Evolutionary conservation across 2,113 vertebrate genomes (phyloP), one percentile per base, ranked within the genome.

Genomic region (Machaerirhynchus nigripectus): DNA sequence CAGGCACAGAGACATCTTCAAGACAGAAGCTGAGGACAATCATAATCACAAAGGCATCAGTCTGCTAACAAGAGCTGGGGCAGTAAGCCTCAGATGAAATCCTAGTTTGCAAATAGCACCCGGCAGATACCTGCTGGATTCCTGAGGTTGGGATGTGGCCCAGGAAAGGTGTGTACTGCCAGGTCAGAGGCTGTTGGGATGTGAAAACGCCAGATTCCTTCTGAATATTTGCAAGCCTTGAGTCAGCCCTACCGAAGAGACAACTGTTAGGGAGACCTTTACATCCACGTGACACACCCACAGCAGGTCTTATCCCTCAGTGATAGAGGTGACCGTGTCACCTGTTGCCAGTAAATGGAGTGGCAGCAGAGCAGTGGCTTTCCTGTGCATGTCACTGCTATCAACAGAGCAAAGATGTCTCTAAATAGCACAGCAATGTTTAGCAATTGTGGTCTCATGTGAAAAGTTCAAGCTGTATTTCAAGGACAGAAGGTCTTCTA

Each of bases 391-490:
- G 81, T 89, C 87, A 60, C 56, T 22, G 10, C 73, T 91, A 20
- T 78, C 89, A 78, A 2, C 47, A 52, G 56, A 70, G 60, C 47
- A 87, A 52, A 82, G 81, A 64, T 52, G 53, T 56, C 87, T 91
- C 69, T 84, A 52, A 84, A 82, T 84, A 87, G 92, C 44, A 84
- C 52, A 50, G 61, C 44, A 47, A 55, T 60, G 73, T 35, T 93
- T 39, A 55, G 84, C 64, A 63, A 17, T 74, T 75, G 61, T 75
- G 77, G 47, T 84, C 73, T 80, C 26, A 15, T 33, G 42, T 84
- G 74, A 71, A 75, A 95, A 87, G 74, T 94, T 91, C 87, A 91
- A 53, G 31, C 69, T 87, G 37, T 81, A n/a, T 84, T 93, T 94
- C 69, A 91, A 67, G 73, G 77, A 67, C 73, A 63, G 73, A 92